Evolutionary conservation across 2,888 invertebrate genomes (phyloP), one percentile per base, ranked within the genome.

Genomic region (Tiliacea aurago): DNA sequence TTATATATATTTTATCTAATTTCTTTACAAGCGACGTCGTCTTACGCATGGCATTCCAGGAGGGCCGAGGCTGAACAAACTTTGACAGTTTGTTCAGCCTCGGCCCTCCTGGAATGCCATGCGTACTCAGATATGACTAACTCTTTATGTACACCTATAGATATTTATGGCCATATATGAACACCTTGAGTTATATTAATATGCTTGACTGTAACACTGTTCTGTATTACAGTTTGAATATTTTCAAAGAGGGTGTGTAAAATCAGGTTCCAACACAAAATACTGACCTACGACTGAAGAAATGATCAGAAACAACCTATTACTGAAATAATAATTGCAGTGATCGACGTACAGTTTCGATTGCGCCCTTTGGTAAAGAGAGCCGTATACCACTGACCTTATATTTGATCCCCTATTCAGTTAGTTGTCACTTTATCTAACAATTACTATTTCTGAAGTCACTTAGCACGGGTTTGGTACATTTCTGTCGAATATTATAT

Each of bases 401-500:
- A 77, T 81, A 61, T 85, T 84, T 81, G 81, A 77, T 88, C 86
- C 84, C 86, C 84, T 81, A 78, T 82, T 67, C 83, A 74, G 70
- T 75, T 69, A 56, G 75, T 84, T 74, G 71, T 82, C 87, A 87
- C 85, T 87, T 81, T 84, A 80, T 84, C 78, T 86, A 84, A 86
- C 71, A 87, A 88, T 90, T 89, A 84, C 82, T 89, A 81, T 86
- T 84, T 84, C 78, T 79, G 87, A 87, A 90, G 91, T 93, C 94
- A 95, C 95, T 95, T 93, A 89, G 91, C 92, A 93, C 93, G 91
- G 89, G 91, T 93, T 94, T 92, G 91, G 93, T 91, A 93, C 96
- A 96, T 96, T 94, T 95, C 96, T 95, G 92, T 92, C 90, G 92
- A 92, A 93, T 93, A 93, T 92, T 90, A 91, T 93, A 91, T 93